Conservation (phyloP, 2,113 vertebrate genomes). For the Mirza zaza region DNA sequence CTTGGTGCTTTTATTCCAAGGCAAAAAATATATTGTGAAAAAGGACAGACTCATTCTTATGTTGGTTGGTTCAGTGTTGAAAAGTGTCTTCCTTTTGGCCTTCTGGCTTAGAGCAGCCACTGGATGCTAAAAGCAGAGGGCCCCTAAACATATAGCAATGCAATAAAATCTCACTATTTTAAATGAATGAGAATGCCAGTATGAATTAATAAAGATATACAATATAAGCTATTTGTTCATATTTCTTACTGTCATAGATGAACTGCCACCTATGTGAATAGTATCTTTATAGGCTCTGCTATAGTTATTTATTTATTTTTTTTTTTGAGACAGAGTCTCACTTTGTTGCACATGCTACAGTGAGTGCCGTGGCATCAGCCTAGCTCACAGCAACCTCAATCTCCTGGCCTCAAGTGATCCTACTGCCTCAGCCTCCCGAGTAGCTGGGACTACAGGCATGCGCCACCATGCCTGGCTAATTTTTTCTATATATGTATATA, state of each 20-base stretch:
- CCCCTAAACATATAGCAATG: neutral
- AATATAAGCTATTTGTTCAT: neutral
- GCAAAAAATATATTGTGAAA: neutral
- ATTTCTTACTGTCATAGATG: neutral
- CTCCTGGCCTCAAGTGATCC: too few species aligned
- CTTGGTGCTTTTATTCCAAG: slow-evolving; percentile 20
- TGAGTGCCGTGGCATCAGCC: too few species aligned
- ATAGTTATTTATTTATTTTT: too few species aligned
- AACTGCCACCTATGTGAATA: neutral
- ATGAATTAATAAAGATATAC: neutral
- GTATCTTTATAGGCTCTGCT: neutral
- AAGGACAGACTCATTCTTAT: neutral
- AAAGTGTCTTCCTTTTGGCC: neutral
- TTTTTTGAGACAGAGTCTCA: too few species aligned
- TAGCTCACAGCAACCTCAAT: too few species aligned
- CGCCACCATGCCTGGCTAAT: too few species aligned
- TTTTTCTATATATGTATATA: too few species aligned
- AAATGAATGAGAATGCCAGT: neutral
- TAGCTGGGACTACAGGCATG: too few species aligned
- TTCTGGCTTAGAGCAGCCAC: neutral
- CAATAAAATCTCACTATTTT: neutral
- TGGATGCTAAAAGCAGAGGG: neutral
- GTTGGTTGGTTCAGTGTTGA: neutral
- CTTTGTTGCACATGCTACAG: too few species aligned
- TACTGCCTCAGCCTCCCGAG: too few species aligned